Conservation (phyloP, 1,140 invertebrate species). For the Cherax destructor region DNA sequence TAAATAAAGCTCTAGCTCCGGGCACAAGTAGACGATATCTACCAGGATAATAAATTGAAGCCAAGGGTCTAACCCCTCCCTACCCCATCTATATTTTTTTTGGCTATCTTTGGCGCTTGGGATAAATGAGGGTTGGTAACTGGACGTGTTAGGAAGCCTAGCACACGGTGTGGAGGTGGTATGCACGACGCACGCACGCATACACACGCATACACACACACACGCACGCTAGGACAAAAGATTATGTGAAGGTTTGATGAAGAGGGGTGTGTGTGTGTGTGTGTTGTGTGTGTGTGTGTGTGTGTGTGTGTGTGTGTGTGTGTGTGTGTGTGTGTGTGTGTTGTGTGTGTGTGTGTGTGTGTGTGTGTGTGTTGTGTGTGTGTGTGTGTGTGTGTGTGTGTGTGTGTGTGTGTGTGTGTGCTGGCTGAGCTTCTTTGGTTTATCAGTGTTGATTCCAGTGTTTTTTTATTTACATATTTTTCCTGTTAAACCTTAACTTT, state of each 20-base stretch:
- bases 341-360: background rate
- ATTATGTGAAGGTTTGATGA: background rate
- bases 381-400: background rate
- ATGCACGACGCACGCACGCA: too few species aligned
- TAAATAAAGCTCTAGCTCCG: background rate
- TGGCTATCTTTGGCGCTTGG: background rate
- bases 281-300: background rate
- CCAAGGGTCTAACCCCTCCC: background rate
- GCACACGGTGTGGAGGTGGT: conserved; percentile 1
- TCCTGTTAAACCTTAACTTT: too few species aligned
- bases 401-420: too few species aligned
- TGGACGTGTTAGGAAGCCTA: conserved; percentile 24
- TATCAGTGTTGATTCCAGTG: too few species aligned
- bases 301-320: background rate
- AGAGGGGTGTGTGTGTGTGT: background rate
- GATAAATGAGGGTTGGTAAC: conserved; percentile 16
- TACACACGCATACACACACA: background rate
- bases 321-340: background rate
- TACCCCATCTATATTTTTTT: background rate
- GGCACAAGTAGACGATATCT: background rate
- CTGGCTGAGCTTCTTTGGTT: too few species aligned
- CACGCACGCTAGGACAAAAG: background rate
- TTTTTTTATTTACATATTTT: too few species aligned
- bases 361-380: background rate
- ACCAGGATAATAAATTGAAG: background rate